These are phyloP conservation scores for Pristiophorus japonicus DNA, from an alignment of 2,113 vertebrate species.

Conservation along the genomic window DNA sequence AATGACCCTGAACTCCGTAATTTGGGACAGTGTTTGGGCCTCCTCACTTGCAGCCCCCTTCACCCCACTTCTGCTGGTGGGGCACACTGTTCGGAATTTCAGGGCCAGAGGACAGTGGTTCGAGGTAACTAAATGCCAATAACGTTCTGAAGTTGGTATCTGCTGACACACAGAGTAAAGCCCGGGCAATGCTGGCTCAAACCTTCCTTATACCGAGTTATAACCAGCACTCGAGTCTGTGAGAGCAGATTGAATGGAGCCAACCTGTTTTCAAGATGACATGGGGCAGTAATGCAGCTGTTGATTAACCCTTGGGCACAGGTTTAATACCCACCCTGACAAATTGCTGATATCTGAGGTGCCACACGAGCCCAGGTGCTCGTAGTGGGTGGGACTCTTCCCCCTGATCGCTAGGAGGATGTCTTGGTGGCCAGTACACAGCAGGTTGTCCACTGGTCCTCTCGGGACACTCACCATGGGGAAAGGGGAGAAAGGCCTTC, in stretches of 20 bases:
- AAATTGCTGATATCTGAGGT: not conserved
- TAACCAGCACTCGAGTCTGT: not conserved
- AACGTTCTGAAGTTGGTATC: not conserved
- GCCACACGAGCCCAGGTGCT: too few relatives aligned
- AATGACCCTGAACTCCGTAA: too few relatives aligned
- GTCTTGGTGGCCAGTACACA: not conserved
- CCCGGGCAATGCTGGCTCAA: not conserved
- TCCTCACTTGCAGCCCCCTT: too few relatives aligned
- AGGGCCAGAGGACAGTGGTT: too few relatives aligned
- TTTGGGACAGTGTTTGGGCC: too few relatives aligned
- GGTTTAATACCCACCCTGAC: not conserved
- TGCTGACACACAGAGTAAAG: not conserved
- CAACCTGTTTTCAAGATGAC: not conserved
- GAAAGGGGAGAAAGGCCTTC: not conserved
- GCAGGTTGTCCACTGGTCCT: not conserved
- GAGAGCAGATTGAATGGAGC: not conserved
- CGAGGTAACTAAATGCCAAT: not conserved
- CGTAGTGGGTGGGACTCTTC: too few relatives aligned
- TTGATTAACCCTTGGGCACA: not conserved
- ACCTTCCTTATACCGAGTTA: not conserved
- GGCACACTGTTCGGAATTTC: too few relatives aligned
- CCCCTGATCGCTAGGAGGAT: not conserved
- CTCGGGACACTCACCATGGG: not conserved
- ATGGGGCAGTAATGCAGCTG: not conserved
- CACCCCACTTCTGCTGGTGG: too few relatives aligned